Base-by-base conservation (phyloP, 2,797 vertebrate species). In the Margarornis squamiger region DNA sequence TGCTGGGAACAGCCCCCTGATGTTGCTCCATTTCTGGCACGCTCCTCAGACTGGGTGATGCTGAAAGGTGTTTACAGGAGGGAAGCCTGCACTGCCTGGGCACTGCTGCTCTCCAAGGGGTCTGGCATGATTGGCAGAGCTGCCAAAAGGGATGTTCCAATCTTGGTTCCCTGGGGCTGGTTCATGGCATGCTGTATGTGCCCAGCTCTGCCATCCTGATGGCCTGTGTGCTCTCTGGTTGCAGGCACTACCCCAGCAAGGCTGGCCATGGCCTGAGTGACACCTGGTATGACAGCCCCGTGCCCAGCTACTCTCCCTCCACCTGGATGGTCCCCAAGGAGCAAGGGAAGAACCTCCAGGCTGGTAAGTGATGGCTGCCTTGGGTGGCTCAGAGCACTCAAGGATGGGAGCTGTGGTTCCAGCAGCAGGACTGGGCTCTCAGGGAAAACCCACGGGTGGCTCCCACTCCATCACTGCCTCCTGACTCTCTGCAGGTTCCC, bases 241-340 rank as follows among this genome's bases (percentile, higher is more conserved):
- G 32, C 97, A 99, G 99, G 90, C 98, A 98, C 67, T 97, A 97
- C 91, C 98, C 98, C 91, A 97, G 98, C 97, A 99, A 98, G 95
- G 96, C 96, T 59, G 98, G 98, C 93, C 98, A 98, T 0, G 86
- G 97, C 4, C 34, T 94, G 59, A 72, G 97, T 39, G 98, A 99
- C 86, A 96, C 96, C 91, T 98, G 98, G 97, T 98, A 98, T 0
- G 97, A 98, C 58, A 98, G 98, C 81, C 93, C 98, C 0, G 88
- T 98, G 14, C 98, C 98, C 54, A 98, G 98, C 96, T 99, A 98
- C 23, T 90, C 98, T 16, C 97, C 98, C 36, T 98, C 97, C 96
- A 98, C 98, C 98, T 98, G 98, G 98, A 94, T 98, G 78, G 97
- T 96, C 68, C 93, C 98, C 90, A 97, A 96, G 71, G 99, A 99